Base-by-base conservation (phyloP, 1,140 invertebrate genomes). In the Pinna nobilis region DNA sequence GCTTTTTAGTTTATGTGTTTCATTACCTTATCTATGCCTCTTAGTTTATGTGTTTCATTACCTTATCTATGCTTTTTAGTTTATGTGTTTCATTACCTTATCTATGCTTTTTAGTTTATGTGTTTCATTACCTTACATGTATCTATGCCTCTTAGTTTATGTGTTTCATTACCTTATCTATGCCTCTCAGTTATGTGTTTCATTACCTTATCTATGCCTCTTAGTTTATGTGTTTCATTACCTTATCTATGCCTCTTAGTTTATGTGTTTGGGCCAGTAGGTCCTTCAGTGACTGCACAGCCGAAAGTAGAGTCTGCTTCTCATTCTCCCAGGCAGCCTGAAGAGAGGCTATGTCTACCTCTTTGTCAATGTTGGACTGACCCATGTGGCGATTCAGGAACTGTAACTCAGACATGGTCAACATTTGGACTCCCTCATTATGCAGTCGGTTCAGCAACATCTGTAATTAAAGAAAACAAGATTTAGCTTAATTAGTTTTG, bases 321-420 rank as follows among this genome's bases (percentile, higher is more conserved):
- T 87, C 86, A 39, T 77, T 80, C 32, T 82, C 80, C 81, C 82
- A 86, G 2, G 83, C 81, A 9, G 71, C 73, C 30, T 69, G 68
- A 25, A 85, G 67, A 6, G 74, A 67, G 11, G 74, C 53, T 1
- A 80, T 25, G 33, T 82, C 77, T 11, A 72, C 71, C n/a, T 80
- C 72, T 25, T 57, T 55, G 13, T 68, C 64, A 30, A 76, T 51
- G 32, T 68, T 30, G 11, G 50, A 15, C 5, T 66, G 74, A 15
- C 70, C 55, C 55, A 82, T 73, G 63, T 82, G 76, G 13, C 80
- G 76, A 75, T 79, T 80, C 51, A 87, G 67, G 65, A 78, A 83
- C 60, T 85, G 78, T 41, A 87, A 74, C 73, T 87, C 86, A 0
- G 86, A 84, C 28, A 86, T 70, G 9, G 82, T 79, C 44, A 87